Percentiles rank a stretch among this genome's conserved stretches.
phyloP scores from a whole-genome alignment of 1,140 invertebrate species.

The Epicauta chinensis region DNA sequence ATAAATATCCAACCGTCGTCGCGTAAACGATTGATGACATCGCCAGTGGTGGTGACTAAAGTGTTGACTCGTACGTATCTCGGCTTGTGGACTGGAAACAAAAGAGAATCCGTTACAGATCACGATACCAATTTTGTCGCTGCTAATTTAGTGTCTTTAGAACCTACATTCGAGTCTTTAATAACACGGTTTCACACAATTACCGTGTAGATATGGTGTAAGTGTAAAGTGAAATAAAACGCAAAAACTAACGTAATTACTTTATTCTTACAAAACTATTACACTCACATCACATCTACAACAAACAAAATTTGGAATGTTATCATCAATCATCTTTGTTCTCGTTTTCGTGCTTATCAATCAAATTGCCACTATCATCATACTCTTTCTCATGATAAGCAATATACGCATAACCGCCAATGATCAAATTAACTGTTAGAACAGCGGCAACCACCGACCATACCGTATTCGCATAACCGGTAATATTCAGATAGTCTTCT shows the following conservation, averaged over 20 bases:
- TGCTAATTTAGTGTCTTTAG: too few relatives aligned
- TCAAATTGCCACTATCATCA: slow-evolving; percentile 51
- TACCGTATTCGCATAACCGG: slow-evolving; percentile 57
- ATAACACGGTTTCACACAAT: too few relatives aligned
- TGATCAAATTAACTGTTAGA: slow-evolving; percentile 69
- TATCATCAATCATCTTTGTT: slow-evolving; percentile 6
- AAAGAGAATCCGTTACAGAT: too few relatives aligned
- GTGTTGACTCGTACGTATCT: slow-evolving; percentile 47
- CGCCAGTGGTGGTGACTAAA: too few relatives aligned
- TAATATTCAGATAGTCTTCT: slow-evolving; percentile 53
- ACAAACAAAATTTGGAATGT: slow-evolving; percentile 6
- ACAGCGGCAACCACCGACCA: slow-evolving; percentile 70
- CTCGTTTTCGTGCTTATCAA: slow-evolving; percentile 10
- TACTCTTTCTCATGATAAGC: slow-evolving; percentile 65
- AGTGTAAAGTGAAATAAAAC: slow-evolving; percentile 1
- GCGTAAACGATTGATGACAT: slow-evolving; percentile 51
- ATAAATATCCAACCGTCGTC: slow-evolving; percentile 34
- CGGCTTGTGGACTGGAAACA: too few relatives aligned
- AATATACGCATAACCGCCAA: slow-evolving; percentile 68
- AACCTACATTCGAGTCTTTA: too few relatives aligned
- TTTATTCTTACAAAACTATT: slow-evolving; percentile 12
- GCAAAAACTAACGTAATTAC: not conserved
- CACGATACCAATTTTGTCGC: too few relatives aligned
- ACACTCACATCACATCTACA: slow-evolving; percentile 12
- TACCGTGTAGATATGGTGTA: slow-evolving; percentile 2